These are phyloP conservation scores for Nemurella pictetii DNA, from an alignment of 2,888 invertebrate species.

Conservation along the genomic window DNA sequence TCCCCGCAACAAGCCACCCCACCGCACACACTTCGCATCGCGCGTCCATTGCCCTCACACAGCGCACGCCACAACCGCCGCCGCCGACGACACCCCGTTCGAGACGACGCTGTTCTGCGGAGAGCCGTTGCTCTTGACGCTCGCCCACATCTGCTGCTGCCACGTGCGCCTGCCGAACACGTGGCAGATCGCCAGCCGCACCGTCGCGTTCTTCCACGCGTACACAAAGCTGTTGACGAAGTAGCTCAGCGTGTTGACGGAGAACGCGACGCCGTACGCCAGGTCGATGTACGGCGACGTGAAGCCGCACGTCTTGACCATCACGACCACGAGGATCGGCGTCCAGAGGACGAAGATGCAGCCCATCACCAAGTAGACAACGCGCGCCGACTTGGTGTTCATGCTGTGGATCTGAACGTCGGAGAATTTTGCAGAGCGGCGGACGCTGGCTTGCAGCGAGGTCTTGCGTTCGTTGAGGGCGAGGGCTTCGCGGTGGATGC, in stretches of 20 bases:
- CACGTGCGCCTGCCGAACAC: background rate
- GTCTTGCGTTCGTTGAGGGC: background rate
- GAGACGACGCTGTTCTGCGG: background rate
- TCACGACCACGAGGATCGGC: conserved; percentile 33
- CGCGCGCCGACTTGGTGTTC: conserved; percentile 33
- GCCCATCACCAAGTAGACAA: conserved; percentile 34
- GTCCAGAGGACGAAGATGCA: conserved; percentile 35
- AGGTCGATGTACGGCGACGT: conserved; percentile 28
- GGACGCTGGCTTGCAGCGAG: background rate
- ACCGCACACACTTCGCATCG: too few relatives aligned
- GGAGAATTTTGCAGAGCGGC: background rate
- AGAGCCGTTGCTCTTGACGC: background rate
- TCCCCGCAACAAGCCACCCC: too few relatives aligned
- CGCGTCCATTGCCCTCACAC: too few relatives aligned
- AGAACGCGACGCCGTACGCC: conserved; percentile 28
- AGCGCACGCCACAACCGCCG: too few relatives aligned
- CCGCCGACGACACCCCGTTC: too few relatives aligned
- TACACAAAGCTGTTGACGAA: conserved; percentile 39
- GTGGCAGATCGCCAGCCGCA: conserved; percentile 15
- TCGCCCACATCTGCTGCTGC: background rate
- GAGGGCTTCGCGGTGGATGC: conserved; percentile 34
- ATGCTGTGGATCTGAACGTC: background rate
- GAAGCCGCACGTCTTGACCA: background rate
- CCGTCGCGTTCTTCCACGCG: conserved; percentile 39
- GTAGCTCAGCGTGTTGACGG: conserved; percentile 36